Evolutionary conservation across 1,140 invertebrate genomes (phyloP), one percentile per base, ranked within the genome.

Genomic region (Meloidogyne hapla): DNA sequence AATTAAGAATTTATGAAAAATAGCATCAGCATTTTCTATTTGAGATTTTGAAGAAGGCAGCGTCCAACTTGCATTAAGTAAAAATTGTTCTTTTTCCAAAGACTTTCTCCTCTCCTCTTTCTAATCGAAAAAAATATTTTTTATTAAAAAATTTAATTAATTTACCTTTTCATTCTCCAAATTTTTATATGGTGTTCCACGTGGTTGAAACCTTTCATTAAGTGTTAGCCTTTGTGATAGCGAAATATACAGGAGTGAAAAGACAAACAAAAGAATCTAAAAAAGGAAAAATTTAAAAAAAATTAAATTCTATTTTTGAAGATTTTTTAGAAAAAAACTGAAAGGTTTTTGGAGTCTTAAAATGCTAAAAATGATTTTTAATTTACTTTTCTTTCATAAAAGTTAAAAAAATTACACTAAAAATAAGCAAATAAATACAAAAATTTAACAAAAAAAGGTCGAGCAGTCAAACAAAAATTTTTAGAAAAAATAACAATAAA

Each of bases 181-280:
- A 48, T 56, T 56, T 15, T 8, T 56, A 15, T 56, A 56, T 1
- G 48, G 48, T 4, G 48, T 56, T 56, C n/a, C 48, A 56, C 48
- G 48, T 5, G 48, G 8, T 65, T 63, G 56, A 10, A 61, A 23
- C 33, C 64, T 25, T 62, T 73, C 21, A 69, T 77, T 61, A 25
- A 26, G n/a, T 21, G 40, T 18, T 74, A 67, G 38, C 10, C 42
- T 38, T 38, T 56, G 67, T 12, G 26, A 63, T 10, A 77, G 23
- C 2, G 71, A 73, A 64, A 73, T 63, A 13, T 73, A 73, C 13
- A 73, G 26, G 12, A 73, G 71, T 2, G 56, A 73, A 63, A 73
- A 64, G 56, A 73, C 71, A 38, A 73, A 73, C 23, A 73, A 73
- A n/a, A 73, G 61, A 28, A 73, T 61, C 71, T 73, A n/a, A 63